These are phyloP conservation scores for Trachythela sp. DNA, from an alignment of 64 coral and sea anemone genomes.

Conservation along the genomic window DNA sequence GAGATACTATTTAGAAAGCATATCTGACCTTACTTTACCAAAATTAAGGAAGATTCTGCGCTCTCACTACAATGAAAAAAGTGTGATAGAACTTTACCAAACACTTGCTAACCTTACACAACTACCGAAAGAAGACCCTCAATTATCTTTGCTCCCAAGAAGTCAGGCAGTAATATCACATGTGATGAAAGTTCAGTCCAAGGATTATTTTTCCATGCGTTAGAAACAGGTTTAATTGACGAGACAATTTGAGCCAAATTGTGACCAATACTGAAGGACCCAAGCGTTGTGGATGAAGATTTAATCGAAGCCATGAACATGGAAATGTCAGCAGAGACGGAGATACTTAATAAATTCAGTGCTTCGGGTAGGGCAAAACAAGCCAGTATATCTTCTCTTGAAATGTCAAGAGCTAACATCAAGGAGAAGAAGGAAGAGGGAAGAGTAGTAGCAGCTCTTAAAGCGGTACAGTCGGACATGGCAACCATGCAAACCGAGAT, in stretches of 20 bases:
- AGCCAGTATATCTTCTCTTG: neutral
- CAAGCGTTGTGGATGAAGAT: too few relatives aligned
- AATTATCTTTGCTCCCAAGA: slow-evolving; percentile 47
- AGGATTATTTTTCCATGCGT: neutral
- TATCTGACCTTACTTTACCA: slow-evolving; percentile 18
- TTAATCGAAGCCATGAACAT: too few relatives aligned
- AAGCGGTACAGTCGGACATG: neutral
- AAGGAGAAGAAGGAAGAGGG: neutral
- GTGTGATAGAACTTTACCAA: slow-evolving; percentile 49
- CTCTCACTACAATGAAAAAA: slow-evolving; percentile 44
- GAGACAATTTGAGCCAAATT: too few relatives aligned
- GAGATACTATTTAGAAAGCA: slow-evolving; percentile 41
- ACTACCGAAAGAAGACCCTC: slow-evolving; percentile 47
- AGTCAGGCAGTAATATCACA: slow-evolving; percentile 24
- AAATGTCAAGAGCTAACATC: neutral
- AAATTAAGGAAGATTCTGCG: slow-evolving; percentile 48
- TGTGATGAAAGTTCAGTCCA: slow-evolving; percentile 26
- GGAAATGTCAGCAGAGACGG: neutral
- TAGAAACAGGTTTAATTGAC: slow-evolving; percentile 34
- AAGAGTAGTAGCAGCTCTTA: neutral
- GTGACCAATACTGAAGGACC: too few relatives aligned
- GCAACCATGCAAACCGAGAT: neutral
- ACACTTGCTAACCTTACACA: slow-evolving; percentile 28
- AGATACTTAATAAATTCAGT: neutral
- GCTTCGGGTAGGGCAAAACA: neutral